These are phyloP conservation scores for Lordiphosa stackelbergi DNA, from an alignment of 1,140 invertebrate genomes.

Conservation along the genomic window DNA sequence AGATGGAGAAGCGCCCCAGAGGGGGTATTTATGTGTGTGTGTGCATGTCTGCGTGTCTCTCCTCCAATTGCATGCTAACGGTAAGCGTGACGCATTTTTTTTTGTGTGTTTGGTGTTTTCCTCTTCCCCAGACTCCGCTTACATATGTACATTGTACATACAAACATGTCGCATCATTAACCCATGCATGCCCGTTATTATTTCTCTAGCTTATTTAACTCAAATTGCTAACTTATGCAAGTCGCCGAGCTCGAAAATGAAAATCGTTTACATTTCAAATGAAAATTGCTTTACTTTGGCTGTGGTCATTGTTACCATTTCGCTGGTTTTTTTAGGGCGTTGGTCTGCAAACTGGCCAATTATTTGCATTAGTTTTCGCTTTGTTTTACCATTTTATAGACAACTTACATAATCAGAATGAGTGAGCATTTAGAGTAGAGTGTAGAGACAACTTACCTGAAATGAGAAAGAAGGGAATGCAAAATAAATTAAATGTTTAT, in stretches of 20 bases:
- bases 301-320: constrained; percentile 51
- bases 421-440: constrained; percentile 15
- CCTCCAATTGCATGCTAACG: constrained; percentile 53
- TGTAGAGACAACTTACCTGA: constrained; percentile 49
- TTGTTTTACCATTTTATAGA: constrained; percentile 7
- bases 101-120: constrained; percentile 21
- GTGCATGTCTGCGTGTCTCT: constrained; percentile 7
- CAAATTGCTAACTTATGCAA: constrained; percentile 34
- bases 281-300: constrained; percentile 49
- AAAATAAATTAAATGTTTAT: constrained; percentile 14
- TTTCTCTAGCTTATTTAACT: constrained; percentile 50
- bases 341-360: constrained; percentile 62
- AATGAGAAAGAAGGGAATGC: constrained; percentile 31
- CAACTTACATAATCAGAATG: constrained; percentile 54
- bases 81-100: constrained; percentile 70
- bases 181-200: constrained; percentile 56
- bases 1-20: not conserved
- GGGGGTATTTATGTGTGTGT: constrained; percentile 4
- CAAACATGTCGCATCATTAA: constrained; percentile 67
- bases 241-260: constrained; percentile 23
- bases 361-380: constrained; percentile 50
- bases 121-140: constrained; percentile 2
- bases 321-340: constrained; percentile 44
- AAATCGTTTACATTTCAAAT: constrained; percentile 60
- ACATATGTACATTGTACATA: constrained; percentile 37